phyloP scores from a whole-genome alignment of 2,797 vertebrate species.

The Mus caroli region DNA sequence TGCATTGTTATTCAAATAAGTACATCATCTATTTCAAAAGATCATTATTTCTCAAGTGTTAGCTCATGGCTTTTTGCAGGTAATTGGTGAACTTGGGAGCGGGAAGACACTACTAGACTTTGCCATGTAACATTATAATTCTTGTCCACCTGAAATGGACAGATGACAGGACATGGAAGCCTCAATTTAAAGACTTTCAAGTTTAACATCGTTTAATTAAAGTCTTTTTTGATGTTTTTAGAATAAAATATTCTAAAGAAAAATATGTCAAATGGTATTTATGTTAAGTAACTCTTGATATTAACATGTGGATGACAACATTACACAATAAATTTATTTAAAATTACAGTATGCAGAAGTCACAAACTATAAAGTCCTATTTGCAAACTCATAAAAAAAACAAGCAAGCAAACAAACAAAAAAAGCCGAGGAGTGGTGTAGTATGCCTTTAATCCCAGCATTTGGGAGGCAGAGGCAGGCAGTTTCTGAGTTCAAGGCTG shows the following conservation, averaged over 20 bases:
- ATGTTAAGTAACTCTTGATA: slow-evolving; percentile 63
- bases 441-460: too few relatives aligned
- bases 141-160: slow-evolving; percentile 41
- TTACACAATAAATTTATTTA: slow-evolving; percentile 46
- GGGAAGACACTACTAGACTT: slow-evolving; percentile 50
- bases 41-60: slow-evolving; percentile 67
- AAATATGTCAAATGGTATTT: slow-evolving; percentile 58
- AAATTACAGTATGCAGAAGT: slow-evolving; percentile 44
- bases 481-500: too few relatives aligned
- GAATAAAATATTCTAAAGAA: slow-evolving; percentile 59
- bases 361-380: slow-evolving; percentile 1
- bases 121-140: slow-evolving; percentile 37
- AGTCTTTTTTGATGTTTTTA: not conserved
- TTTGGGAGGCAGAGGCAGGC: too few relatives aligned
- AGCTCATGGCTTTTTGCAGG: slow-evolving; percentile 63
- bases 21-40: slow-evolving; percentile 66
- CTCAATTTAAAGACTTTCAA: slow-evolving; percentile 53
- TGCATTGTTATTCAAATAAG: slow-evolving; percentile 82
- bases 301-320: slow-evolving; percentile 59
- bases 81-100: not conserved
- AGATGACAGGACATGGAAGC: not conserved
- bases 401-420: too few relatives aligned
- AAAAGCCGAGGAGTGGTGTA: too few relatives aligned
- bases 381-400: not conserved
- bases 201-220: slow-evolving; percentile 12